These are phyloP conservation scores for Xestia ashworthii DNA, from an alignment of 2,888 invertebrate species.

Conservation along the genomic window DNA sequence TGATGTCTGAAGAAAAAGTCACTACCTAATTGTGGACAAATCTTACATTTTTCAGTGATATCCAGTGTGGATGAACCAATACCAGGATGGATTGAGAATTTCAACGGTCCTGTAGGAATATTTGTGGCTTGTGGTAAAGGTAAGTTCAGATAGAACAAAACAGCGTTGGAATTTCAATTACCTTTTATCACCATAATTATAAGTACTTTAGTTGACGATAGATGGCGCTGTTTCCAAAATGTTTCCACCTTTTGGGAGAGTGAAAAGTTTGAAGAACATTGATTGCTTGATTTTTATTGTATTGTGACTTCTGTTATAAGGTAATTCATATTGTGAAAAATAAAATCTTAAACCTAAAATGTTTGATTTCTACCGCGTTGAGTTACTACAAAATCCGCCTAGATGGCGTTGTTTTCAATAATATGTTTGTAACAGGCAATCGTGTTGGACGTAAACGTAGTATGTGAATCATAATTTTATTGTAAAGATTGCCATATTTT, in stretches of 20 bases:
- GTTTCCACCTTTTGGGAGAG: neutral
- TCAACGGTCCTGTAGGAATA: conserved; percentile 96
- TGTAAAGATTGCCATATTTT: neutral
- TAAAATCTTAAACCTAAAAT: accelerated
- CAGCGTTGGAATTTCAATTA: neutral
- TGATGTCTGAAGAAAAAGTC: too few relatives aligned
- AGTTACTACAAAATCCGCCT: neutral
- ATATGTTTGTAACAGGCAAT: neutral
- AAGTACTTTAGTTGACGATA: neutral
- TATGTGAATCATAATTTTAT: neutral
- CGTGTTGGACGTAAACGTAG: too few relatives aligned
- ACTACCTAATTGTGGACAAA: neutral
- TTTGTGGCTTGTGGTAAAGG: conserved; percentile 94
- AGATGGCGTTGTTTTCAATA: conserved; percentile 48
- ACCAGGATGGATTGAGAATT: conserved; percentile 97
- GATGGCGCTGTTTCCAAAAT: conserved; percentile 24
- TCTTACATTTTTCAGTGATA: conserved; percentile 88
- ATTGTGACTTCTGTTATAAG: too few relatives aligned
- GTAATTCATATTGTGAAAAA: too few relatives aligned
- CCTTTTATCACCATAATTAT: neutral
- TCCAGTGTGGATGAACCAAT: conserved; percentile 92
- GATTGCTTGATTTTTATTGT: neutral
- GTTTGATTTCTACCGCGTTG: too few relatives aligned
- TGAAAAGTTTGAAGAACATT: neutral
- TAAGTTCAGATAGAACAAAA: conserved; percentile 47